Percentiles rank a stretch among this genome's conserved stretches.
These are phyloP conservation scores for Leptatherina wallacei DNA, from an alignment of 2,797 vertebrate genomes.

Conservation along the genomic window DNA sequence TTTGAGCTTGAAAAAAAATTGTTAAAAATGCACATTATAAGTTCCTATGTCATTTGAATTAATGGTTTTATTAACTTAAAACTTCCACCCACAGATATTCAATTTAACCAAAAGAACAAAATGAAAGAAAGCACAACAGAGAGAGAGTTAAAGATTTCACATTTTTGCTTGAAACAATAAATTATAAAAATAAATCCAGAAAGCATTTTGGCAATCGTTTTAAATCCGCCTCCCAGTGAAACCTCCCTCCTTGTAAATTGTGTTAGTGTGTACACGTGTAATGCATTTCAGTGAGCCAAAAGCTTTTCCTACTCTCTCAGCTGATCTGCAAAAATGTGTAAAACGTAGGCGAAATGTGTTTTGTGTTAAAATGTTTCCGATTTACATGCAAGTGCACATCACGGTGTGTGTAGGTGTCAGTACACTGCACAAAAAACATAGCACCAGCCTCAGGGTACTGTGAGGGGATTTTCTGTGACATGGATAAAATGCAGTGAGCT, in stretches of 20 bases:
- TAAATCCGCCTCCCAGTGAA: background rate
- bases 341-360: slow-evolving; percentile 9
- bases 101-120: background rate
- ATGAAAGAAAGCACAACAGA: background rate
- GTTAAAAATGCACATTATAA: background rate
- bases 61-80: background rate
- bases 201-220: background rate
- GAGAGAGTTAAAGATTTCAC: background rate
- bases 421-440: slow-evolving; percentile 9
- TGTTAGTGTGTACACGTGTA: background rate
- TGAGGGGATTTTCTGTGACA: slow-evolving; percentile 28
- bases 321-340: background rate
- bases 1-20: background rate
- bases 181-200: background rate
- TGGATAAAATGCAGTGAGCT: slow-evolving; percentile 34
- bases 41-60: background rate
- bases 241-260: background rate
- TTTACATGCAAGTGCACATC: background rate
- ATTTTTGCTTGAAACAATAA: background rate
- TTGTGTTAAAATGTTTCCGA: slow-evolving; percentile 1
- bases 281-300: background rate
- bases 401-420: slow-evolving; percentile 15
- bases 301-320: background rate
- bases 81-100: background rate
- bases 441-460: slow-evolving; percentile 20